Conservation (phyloP, 2,888 invertebrate genomes). For the Gisinianus flammeolus region DNA sequence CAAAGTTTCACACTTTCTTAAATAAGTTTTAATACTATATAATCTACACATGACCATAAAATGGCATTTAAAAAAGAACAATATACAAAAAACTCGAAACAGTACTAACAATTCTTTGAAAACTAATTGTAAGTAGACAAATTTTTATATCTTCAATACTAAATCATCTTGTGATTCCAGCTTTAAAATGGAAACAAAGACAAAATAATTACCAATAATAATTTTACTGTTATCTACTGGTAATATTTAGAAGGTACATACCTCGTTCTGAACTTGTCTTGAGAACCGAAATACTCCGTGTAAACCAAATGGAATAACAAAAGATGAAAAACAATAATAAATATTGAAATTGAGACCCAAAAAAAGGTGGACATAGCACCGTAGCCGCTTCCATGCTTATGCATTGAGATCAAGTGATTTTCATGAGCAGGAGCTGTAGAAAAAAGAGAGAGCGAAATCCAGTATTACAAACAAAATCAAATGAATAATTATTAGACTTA, state of each 20-base stretch:
- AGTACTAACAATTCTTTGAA: background rate
- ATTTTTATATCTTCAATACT: background rate
- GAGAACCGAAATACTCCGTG: constrained; percentile 79
- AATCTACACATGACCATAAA: no score
- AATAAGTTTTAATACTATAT: no score
- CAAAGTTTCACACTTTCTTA: no score
- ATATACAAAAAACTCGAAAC: background rate
- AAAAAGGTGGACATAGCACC: constrained; percentile 89
- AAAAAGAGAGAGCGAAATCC: background rate
- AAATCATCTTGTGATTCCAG: background rate
- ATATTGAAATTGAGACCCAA: constrained; percentile 86
- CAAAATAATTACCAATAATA: no score
- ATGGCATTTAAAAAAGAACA: no score
- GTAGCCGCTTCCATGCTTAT: constrained; percentile 86
- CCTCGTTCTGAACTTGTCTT: constrained; percentile 57
- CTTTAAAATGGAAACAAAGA: no score
- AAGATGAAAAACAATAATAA: constrained; percentile 89
- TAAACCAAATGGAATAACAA: constrained; percentile 90
- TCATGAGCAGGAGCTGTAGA: constrained; percentile 84
- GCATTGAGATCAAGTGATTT: constrained; percentile 85
- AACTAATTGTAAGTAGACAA: background rate
- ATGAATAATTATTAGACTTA: background rate
- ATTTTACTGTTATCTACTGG: constrained; percentile 20
- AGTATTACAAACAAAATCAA: background rate
- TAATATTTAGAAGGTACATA: constrained; percentile 43